Evolutionary conservation across 1,140 invertebrate species (phyloP), one percentile per base, ranked within the genome.

Genomic region (Bombus breviceps): DNA sequence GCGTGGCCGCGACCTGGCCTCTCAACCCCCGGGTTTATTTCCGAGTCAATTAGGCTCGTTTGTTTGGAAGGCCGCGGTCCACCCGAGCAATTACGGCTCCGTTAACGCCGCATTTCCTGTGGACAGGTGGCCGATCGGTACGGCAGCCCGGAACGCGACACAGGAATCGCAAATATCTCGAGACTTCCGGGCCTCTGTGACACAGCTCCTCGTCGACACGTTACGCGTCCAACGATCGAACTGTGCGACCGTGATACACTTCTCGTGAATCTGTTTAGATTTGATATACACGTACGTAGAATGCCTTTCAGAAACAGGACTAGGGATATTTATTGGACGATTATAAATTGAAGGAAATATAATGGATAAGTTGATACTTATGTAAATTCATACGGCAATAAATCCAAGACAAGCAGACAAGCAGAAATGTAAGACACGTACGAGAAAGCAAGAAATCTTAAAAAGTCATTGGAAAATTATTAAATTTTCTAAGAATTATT

Each of bases 21-120:
- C 64, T 32, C 32, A 18, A n/a, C 39, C 57, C 81, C 91, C 84
- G 18, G 86, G 93, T 93, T 95, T 95, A 95, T 95, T 95, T 94
- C 93, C 89, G 94, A 94, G 94, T 95, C 94, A 95, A 95, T 95
- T 95, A 94, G 91, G 92, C 92, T 93, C 91, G 92, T 95, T 94
- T 95, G 94, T 95, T 94, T 94, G 92, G 47, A 81, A 82, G 92
- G 90, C 86, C 88, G 90, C 83, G 90, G 93, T 94, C 91, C 92
- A 92, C 91, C 91, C 92, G 91, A 92, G 93, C 93, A 95, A 94
- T 95, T 94, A 95, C 87, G 91, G 77, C 88, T 92, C 89, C 92
- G 91, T 93, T 93, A 94, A 95, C 91, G 92, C 85, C 77, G 92
- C 92, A 92, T 93, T 91, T 93, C 92, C 86, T 91, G 91, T 85